Base-by-base conservation (phyloP, 2,113 vertebrate species). In the Leptobrachium leishanense region DNA sequence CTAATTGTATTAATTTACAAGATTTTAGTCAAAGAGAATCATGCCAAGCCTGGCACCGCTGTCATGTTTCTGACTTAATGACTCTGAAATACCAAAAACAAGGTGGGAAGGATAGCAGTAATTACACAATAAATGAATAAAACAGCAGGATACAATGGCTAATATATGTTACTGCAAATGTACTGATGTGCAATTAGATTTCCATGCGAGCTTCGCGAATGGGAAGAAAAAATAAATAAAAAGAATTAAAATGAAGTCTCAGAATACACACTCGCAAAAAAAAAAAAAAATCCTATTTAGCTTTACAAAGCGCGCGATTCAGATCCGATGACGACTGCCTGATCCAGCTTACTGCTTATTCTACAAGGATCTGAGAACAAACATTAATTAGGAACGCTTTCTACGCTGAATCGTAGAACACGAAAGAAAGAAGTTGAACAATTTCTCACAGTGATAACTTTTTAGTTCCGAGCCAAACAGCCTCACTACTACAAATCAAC, bases 1-100 rank as follows among this genome's bases (percentile, higher is more conserved):
- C 95, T 98, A 98, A 99, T 98, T 98, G 96, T 95, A 95, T 95
- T 98, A 96, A 98, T 98, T 98, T 96, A 96, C 95, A 96, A 96
- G 95, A 95, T 96, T 97, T 97, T 95, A 95, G 94, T 96, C 94
- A 96, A 96, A 96, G 93, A 92, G 91, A 96, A 94, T 90, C 89
- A 93, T 91, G 93, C 92, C 94, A 94, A 91, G 93, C 91, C 94
- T 95, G 92, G 94, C 93, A 92, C 90, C 89, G 91, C 93, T 97
- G 94, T 96, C 95, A 96, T 91, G 89, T 90, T 92, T 94, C 93
- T 46, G 84, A 94, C 92, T 90, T 94, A 96, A 95, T 96, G 95
- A 95, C 94, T 94, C 94, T 94, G 91, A 94, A 94, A 95, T 90
- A 91, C 92, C 89, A 89, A 92, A 94, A 93, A 96, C 90, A 92